These are phyloP conservation scores for Drosophila seguyi DNA, from an alignment of 1,140 invertebrate species.

Conservation along the genomic window DNA sequence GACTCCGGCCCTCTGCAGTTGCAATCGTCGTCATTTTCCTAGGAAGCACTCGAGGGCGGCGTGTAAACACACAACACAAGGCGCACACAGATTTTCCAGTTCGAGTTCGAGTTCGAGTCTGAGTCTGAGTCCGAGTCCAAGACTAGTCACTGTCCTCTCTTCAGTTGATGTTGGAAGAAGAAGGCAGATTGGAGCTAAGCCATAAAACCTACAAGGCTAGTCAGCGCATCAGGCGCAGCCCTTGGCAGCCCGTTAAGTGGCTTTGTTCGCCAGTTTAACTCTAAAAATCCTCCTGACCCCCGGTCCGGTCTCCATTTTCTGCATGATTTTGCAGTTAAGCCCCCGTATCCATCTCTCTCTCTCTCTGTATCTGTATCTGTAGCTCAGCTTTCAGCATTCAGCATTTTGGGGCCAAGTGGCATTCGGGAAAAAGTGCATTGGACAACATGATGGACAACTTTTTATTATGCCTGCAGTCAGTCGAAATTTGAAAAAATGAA, in stretches of 20 bases:
- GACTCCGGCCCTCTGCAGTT: constrained; percentile 17
- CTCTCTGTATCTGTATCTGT: no score
- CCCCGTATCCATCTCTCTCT: neutral
- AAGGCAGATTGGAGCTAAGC: constrained; percentile 18
- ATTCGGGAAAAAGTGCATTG: constrained; percentile 36
- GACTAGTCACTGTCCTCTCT: neutral
- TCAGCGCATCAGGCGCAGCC: constrained; percentile 58
- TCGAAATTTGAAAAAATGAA: constrained; percentile 7
- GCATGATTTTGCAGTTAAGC: constrained; percentile 78
- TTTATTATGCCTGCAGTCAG: constrained; percentile 8
- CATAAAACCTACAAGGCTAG: constrained; percentile 68
- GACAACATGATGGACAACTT: constrained; percentile 43
- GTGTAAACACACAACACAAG: constrained; percentile 67
- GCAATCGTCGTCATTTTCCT: constrained; percentile 75
- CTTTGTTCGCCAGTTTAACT: constrained; percentile 65
- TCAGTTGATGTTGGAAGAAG: neutral
- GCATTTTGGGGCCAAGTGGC: constrained; percentile 43
- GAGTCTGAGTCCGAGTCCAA: neutral
- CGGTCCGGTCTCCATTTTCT: constrained; percentile 58
- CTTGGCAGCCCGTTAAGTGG: constrained; percentile 69
- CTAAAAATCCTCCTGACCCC: neutral
- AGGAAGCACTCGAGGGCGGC: constrained; percentile 76
- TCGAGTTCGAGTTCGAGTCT: neutral
- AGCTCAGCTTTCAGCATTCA: neutral
- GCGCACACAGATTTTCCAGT: constrained; percentile 52